Conservation (phyloP, 2,888 invertebrate species). For the Saturnia japonica region DNA sequence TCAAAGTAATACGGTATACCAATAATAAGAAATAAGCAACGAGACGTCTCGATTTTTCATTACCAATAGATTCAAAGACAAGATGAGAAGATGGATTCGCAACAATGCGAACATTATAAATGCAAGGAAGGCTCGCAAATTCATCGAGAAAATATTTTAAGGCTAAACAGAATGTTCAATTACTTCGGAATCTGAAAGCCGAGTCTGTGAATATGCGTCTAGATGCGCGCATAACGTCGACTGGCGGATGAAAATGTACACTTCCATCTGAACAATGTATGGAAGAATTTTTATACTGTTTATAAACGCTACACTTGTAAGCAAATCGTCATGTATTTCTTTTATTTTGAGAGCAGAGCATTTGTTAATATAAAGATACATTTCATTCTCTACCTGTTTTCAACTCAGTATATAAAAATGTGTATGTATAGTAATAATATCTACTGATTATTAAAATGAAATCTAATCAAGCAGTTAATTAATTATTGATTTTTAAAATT, state of each 20-base stretch:
- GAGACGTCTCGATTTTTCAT: conserved; percentile 33
- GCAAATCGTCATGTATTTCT: background rate
- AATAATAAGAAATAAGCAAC: conserved; percentile 29
- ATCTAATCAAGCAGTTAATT: too few relatives aligned
- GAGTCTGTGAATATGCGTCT: conserved; percentile 46
- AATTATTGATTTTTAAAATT: background rate
- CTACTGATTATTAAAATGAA: too few relatives aligned
- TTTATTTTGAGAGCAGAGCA: background rate
- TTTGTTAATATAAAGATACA: background rate
- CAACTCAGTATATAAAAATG: background rate
- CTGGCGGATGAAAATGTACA: conserved; percentile 52
- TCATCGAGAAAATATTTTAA: conserved; percentile 60
- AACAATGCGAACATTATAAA: conserved; percentile 52
- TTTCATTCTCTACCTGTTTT: background rate
- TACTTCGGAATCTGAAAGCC: conserved; percentile 56
- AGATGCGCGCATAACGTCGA: conserved; percentile 46
- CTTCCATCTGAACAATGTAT: conserved; percentile 44
- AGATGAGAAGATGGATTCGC: conserved; percentile 26
- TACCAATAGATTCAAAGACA: conserved; percentile 26
- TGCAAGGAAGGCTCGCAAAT: conserved; percentile 45
- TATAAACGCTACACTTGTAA: conserved; percentile 14
- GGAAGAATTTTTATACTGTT: conserved; percentile 37
- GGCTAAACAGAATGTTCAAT: conserved; percentile 63
- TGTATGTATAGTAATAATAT: background rate
- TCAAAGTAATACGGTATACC: conserved; percentile 17